Evolutionary conservation across 2,888 invertebrate genomes (phyloP), one percentile per base, ranked within the genome.

Genomic region (Philereme vetulata): DNA sequence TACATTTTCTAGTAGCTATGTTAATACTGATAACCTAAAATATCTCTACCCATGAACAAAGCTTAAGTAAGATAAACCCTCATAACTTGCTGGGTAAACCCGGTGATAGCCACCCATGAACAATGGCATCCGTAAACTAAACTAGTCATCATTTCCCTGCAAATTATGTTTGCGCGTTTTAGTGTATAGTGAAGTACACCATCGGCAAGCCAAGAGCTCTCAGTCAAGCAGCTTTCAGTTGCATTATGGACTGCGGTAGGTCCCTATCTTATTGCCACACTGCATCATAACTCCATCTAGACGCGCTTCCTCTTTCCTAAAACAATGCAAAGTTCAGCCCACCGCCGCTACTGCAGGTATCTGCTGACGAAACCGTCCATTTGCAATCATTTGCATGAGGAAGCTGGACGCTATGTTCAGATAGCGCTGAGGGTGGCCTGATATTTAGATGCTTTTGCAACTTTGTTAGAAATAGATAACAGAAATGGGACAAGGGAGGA

Each of bases 321-420:
- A 56, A 62, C 60, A 68, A 48, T 48, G 61, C 56, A 63, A 64
- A 56, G 65, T 56, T 61, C 63, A 62, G 59, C 64, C 52, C 36
- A 45, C n/a, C 9, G 55, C 55, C 6, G 11, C 40, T 42, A 40
- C 46, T 52, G 58, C 58, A 53, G 58, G 63, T 60, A 65, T 62
- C 57, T 62, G 65, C 76, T 79, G 78, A 80, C 74, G 81, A 86
- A 86, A 85, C 77, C 75, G 74, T 48, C 72, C 77, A 76, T 87
- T 87, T 84, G 81, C 82, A 86, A 81, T 77, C 68, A 88, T 85
- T 88, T 87, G 84, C 87, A 88, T 88, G 75, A 86, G 87, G 87
- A 88, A 89, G 77, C 77, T 59, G 77, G 82, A 85, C 75, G 72
- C 77, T 76, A 78, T 72, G 76, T 70, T 71, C 66, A 74, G 82